These are phyloP conservation scores for Palythoa grandis DNA, from an alignment of 92 coral and sea anemone genomes.

Conservation along the genomic window DNA sequence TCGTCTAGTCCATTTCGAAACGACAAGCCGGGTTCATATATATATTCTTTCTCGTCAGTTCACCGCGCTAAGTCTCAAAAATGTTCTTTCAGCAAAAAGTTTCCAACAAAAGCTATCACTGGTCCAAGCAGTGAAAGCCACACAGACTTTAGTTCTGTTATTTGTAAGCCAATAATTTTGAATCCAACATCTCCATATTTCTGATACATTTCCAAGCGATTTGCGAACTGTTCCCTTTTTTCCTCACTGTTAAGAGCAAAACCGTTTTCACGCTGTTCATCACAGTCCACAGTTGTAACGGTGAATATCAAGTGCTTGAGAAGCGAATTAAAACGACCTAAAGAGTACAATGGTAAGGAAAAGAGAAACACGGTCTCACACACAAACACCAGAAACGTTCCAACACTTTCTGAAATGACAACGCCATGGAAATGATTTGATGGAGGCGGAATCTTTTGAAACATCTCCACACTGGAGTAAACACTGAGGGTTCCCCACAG, in stretches of 20 bases:
- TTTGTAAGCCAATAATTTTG: constrained; percentile 54
- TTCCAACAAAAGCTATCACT: constrained; percentile 63
- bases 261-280: constrained; percentile 44
- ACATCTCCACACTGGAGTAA: constrained; percentile 59
- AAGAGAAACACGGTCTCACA: constrained; percentile 54
- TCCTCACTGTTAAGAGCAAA: constrained; percentile 41
- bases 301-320: constrained; percentile 47
- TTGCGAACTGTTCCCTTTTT: constrained; percentile 48
- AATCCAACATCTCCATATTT: constrained; percentile 58
- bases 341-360: constrained; percentile 48
- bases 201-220: constrained; percentile 52
- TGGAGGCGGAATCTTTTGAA: constrained; percentile 38
- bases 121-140: constrained; percentile 64
- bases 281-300: constrained; percentile 51
- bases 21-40: too few species aligned
- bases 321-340: constrained; percentile 55
- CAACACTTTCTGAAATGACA: constrained; percentile 54
- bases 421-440: constrained; percentile 22
- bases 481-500: constrained; percentile 64
- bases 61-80: constrained; percentile 10
- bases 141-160: constrained; percentile 57
- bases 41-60: too few species aligned
- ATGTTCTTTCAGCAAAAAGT: constrained; percentile 54
- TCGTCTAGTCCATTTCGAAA: too few species aligned
- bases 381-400: constrained; percentile 53